phyloP scores from a whole-genome alignment of 2,888 invertebrate genomes.

The Anthoptus insignis region DNA sequence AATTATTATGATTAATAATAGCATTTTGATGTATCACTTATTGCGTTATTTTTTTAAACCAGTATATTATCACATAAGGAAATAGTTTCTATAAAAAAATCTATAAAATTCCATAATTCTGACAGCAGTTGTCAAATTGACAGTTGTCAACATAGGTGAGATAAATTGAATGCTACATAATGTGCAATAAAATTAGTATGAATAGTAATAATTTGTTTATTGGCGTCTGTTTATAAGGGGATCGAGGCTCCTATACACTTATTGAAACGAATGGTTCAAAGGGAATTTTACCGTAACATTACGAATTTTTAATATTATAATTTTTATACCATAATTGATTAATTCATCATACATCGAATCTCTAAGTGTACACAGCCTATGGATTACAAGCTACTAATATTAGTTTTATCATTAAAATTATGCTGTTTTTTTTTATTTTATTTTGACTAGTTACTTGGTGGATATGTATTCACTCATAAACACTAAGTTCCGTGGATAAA shows the following conservation, averaged over 20 bases:
- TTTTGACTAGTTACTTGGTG: conserved; percentile 69
- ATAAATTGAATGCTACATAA: conserved; percentile 22
- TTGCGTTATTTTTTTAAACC: too few relatives aligned
- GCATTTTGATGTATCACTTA: too few relatives aligned
- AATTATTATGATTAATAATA: too few relatives aligned
- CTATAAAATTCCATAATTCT: too few relatives aligned
- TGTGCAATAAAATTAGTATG: conserved; percentile 33
- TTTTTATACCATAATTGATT: conserved; percentile 30
- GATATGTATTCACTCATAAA: conserved; percentile 71
- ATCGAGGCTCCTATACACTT: conserved; percentile 51
- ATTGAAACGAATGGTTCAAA: conserved; percentile 39
- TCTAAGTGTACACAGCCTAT: conserved; percentile 53
- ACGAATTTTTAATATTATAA: conserved; percentile 28
- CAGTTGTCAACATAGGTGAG: conserved; percentile 3
- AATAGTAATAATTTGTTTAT: conserved; percentile 14
- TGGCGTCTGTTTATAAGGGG: conserved; percentile 30
- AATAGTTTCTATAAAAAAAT: too few relatives aligned
- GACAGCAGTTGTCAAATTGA: conserved; percentile 16
- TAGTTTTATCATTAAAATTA: conserved; percentile 45
- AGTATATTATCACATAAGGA: too few relatives aligned
- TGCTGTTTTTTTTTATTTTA: conserved; percentile 39
- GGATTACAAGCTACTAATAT: conserved; percentile 55
- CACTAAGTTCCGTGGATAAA: conserved; percentile 55
- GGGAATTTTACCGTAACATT: conserved; percentile 16
- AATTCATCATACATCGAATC: conserved; percentile 43